Conservation (phyloP, 2,797 vertebrate genomes). For the Rhadinocentrus ornatus region DNA sequence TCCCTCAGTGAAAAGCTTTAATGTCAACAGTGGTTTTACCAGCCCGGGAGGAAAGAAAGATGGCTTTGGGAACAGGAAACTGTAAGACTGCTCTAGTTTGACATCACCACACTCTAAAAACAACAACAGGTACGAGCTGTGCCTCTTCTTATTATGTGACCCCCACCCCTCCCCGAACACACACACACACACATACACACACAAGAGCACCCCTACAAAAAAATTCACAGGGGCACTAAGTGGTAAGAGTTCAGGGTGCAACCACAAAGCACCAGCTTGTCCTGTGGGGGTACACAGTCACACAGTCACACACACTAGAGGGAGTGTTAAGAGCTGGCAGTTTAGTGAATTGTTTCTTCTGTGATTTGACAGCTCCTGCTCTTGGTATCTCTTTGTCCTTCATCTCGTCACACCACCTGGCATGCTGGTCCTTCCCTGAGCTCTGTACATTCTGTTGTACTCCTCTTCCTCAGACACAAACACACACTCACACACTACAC, state of each 20-base stretch:
- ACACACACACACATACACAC: conserved; percentile 10
- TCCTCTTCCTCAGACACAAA: conserved; percentile 50
- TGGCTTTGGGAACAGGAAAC: conserved; percentile 72
- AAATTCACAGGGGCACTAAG: conserved; percentile 63
- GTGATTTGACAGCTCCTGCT: conserved; percentile 61
- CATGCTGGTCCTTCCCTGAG: conserved; percentile 80
- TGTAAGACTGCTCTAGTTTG: conserved; percentile 79
- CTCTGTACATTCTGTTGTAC: conserved; percentile 73
- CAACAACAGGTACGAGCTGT: conserved; percentile 76
- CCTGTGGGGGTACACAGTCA: conserved; percentile 55
- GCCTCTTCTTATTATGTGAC: conserved; percentile 69
- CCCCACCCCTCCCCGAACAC: conserved; percentile 24
- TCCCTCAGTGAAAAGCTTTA: conserved; percentile 22
- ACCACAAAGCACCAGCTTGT: conserved; percentile 67
- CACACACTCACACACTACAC: conserved; percentile 48
- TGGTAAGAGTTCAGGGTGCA: conserved; percentile 71
- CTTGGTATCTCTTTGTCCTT: conserved; percentile 24
- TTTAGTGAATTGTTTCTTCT: conserved; percentile 68
- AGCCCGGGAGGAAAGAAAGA: conserved; percentile 31
- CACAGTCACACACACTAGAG: conserved; percentile 41
- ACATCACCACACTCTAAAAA: conserved; percentile 81
- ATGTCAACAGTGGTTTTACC: conserved; percentile 23
- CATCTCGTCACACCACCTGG: conserved; percentile 47
- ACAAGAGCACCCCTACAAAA: conserved; percentile 5
- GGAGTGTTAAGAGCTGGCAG: conserved; percentile 77